These are phyloP conservation scores for Eulemur rubriventer DNA, from an alignment of 2,797 vertebrate species.

Conservation along the genomic window DNA sequence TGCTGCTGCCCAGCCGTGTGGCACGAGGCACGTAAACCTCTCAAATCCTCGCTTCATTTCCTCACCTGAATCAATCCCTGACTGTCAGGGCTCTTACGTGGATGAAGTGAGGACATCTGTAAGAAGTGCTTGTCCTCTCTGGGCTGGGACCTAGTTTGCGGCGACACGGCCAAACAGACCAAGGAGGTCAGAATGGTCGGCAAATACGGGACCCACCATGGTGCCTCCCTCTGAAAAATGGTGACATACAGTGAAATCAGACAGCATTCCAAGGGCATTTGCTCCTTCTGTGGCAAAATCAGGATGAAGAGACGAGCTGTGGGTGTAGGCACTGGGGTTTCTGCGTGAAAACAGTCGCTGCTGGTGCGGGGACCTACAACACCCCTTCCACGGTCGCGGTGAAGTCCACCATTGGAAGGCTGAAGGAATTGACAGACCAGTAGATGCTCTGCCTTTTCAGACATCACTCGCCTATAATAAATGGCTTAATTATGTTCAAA, in stretches of 20 bases:
- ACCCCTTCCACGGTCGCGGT: background rate
- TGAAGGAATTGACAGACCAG: background rate
- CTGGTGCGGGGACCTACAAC: background rate
- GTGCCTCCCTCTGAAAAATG: background rate
- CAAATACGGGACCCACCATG: background rate
- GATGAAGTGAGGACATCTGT: background rate
- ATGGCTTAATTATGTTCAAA: background rate
- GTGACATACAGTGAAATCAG: background rate
- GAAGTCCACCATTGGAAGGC: background rate
- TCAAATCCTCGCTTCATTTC: background rate
- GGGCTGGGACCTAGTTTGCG: background rate
- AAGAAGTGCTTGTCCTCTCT: background rate
- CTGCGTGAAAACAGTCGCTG: background rate
- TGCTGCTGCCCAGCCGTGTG: background rate
- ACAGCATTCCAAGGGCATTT: background rate
- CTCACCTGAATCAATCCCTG: slow-evolving; percentile 4
- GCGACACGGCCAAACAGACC: background rate
- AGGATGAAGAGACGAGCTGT: background rate
- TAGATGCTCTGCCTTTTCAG: background rate
- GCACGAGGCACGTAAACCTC: background rate
- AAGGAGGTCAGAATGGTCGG: background rate
- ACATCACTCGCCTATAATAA: background rate
- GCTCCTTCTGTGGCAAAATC: background rate
- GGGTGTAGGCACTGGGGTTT: too few species aligned
- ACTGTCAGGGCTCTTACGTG: background rate